These are phyloP conservation scores for Eolophus roseicapilla DNA, from an alignment of 2,113 vertebrate species.

Conservation along the genomic window DNA sequence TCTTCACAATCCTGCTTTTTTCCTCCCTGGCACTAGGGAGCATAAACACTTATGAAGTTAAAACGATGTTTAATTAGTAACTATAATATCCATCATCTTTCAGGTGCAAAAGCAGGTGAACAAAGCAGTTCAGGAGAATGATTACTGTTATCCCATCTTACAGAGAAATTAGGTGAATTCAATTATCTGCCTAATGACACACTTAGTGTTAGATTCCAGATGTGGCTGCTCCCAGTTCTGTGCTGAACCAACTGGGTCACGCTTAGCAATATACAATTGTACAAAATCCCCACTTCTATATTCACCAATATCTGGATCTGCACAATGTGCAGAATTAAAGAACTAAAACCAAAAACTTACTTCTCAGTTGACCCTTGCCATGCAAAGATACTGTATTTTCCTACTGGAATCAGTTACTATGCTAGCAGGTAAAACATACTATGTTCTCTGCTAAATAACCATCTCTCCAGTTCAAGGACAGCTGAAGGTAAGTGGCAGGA, in stretches of 20 bases:
- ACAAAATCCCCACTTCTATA: neutral
- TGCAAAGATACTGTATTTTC: neutral
- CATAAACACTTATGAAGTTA: neutral
- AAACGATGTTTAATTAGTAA: constrained; percentile 33
- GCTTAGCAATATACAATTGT: neutral
- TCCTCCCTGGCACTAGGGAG: neutral
- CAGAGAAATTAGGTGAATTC: constrained; percentile 11
- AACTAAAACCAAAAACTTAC: neutral
- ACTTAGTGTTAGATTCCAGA: neutral
- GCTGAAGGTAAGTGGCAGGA: neutral
- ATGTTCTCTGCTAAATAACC: neutral
- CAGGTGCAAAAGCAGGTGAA: neutral
- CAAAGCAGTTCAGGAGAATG: neutral
- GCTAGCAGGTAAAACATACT: neutral
- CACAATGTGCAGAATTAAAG: neutral
- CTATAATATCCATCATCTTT: neutral
- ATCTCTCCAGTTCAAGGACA: neutral
- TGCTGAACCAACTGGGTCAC: neutral
- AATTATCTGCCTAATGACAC: constrained; percentile 3
- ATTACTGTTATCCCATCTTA: neutral
- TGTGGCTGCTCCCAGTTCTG: neutral
- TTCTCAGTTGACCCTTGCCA: neutral
- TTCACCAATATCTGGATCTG: neutral
- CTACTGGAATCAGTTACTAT: neutral
- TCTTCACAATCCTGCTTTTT: neutral